phyloP scores from a whole-genome alignment of 2,888 invertebrate genomes.

The Rhaphigaster nebulosa region DNA sequence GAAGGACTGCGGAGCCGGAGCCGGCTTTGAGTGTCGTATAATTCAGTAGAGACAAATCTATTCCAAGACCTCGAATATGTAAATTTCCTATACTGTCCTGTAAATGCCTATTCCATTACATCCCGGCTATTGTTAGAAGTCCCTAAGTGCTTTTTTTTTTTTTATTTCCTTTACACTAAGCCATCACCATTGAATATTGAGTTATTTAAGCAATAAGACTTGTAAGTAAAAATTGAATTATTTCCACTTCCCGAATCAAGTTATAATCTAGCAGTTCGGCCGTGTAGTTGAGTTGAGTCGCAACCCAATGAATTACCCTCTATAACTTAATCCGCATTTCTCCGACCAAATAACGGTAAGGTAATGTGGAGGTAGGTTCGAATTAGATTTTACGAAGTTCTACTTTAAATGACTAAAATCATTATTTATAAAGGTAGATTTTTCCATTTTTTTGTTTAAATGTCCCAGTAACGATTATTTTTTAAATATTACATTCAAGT shows the following conservation, averaged over 20 bases:
- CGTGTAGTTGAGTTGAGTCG: too few species aligned
- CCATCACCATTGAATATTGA: neutral
- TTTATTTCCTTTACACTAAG: neutral
- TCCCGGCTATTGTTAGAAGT: neutral
- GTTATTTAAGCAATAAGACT: neutral
- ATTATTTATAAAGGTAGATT: too few species aligned
- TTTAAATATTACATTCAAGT: too few species aligned
- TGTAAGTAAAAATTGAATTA: neutral
- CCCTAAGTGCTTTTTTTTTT: neutral
- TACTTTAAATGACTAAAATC: too few species aligned
- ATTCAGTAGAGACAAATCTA: neutral
- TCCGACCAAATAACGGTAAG: too few species aligned
- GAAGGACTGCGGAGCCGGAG: neutral
- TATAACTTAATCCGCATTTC: too few species aligned
- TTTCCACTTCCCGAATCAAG: neutral
- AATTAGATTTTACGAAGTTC: too few species aligned
- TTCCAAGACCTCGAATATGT: neutral
- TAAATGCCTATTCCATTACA: constrained; percentile 13
- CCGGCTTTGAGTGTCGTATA: neutral
- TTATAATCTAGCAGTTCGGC: too few species aligned
- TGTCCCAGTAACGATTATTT: too few species aligned
- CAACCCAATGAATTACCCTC: too few species aligned
- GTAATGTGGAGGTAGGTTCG: too few species aligned
- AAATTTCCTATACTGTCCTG: neutral
- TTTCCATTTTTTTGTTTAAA: too few species aligned